phyloP scores from a whole-genome alignment of 2,113 vertebrate genomes.

The Otolemur garnettii region DNA sequence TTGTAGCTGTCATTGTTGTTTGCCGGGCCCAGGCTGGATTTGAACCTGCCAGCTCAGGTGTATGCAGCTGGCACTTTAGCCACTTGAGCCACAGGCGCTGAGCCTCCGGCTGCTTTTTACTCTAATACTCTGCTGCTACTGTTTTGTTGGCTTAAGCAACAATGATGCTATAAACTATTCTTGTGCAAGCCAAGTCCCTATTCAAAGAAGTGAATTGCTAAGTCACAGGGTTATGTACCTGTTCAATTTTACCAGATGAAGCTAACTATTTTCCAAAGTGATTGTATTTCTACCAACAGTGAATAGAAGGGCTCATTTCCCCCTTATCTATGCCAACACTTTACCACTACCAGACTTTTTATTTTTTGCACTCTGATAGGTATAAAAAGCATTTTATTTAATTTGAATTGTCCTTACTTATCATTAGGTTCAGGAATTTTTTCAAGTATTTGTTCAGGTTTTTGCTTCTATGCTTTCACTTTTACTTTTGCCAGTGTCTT shows the following conservation, averaged over 20 bases:
- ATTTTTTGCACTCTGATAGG: too few relatives aligned
- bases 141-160: not conserved
- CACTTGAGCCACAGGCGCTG: too few relatives aligned
- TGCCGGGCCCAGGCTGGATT: too few relatives aligned
- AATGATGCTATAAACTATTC: not conserved
- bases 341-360: not conserved
- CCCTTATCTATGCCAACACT: not conserved
- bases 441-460: not conserved
- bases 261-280: conserved; percentile 24
- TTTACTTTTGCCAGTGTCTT: conserved; percentile 8
- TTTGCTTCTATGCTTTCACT: not conserved
- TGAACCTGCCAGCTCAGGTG: too few relatives aligned
- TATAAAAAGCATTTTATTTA: conserved; percentile 3
- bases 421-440: not conserved
- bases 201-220: not conserved
- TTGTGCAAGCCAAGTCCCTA: not conserved
- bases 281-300: not conserved
- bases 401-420: conserved; percentile 2
- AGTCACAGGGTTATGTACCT: not conserved
- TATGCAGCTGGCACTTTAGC: too few relatives aligned
- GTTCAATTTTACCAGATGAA: not conserved
- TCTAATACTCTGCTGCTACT: not conserved
- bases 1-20: too few relatives aligned
- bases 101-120: not conserved
- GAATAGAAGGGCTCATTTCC: not conserved